Base-by-base conservation (phyloP, 1,140 invertebrate genomes). In the Bradynema listronoti region DNA sequence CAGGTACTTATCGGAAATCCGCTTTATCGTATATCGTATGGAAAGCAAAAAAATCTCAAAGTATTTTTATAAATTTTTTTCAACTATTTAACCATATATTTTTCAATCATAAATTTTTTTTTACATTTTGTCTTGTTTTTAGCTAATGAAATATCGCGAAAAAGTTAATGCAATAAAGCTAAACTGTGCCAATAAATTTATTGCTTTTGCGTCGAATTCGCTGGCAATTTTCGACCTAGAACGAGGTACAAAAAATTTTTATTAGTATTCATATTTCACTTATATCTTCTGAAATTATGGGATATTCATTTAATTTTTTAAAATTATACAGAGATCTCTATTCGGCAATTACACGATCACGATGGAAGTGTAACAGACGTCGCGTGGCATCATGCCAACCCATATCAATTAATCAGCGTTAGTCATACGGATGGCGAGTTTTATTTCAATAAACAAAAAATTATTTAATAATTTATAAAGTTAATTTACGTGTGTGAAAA, bases 261-360 rank as follows among this genome's bases (percentile, higher is more conserved):
- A 14, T 1, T 7, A 16, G 5, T 25, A 22, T 16, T 1, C 11
- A 32, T 56, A 49, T 56, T 25, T 22, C 9, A n/a, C 6, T 33
- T n/a, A 11, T 54, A 27, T 16, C n/a, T 54, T 54, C 4, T 1
- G 51, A 16, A 54, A 16, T 0, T 6, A 6, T 56, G 33, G 4
- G n/a, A 42, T 43, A n/a, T n/a, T 1, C 11, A 56, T 43, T 19
- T 43, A 53, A 9, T 19, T 49, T 43, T n/a, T 53, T 43, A 53
- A 14, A 4, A 4, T 14, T 9, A 42, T 5, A 9, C 39, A 61
- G 59, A 47, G n/a, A 30, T 36, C 16, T 43, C 50, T 30, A 33
- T 61, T 4, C 59, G 59, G 1, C 53, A 61, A 46, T 62, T 61
- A 9, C 59, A 61, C 25, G 59, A 34, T 14, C 59, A 61, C 30